These are phyloP conservation scores for Galendromus occidentalis DNA, from an alignment of 1,140 invertebrate genomes.

Conservation along the genomic window DNA sequence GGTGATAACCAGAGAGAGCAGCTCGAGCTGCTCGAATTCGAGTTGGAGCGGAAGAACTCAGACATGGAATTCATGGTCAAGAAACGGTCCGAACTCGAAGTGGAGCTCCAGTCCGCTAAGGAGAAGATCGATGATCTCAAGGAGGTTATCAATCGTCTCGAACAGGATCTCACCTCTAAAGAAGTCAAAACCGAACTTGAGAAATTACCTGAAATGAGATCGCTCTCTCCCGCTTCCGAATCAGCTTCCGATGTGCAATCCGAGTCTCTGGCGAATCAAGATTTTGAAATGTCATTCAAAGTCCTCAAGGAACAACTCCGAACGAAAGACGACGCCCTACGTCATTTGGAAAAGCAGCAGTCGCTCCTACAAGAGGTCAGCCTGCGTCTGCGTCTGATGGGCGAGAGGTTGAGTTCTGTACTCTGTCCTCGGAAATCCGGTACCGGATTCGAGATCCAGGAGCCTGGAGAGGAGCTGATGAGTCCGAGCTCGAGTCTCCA, in stretches of 20 bases:
- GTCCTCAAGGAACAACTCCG: slow-evolving; percentile 8
- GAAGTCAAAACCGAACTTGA: neutral
- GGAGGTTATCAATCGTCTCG: neutral
- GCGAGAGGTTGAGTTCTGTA: neutral
- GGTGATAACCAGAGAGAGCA: neutral
- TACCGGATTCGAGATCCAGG: neutral
- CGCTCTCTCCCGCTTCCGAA: slow-evolving; percentile 8
- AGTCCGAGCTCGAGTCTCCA: neutral
- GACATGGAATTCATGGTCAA: neutral
- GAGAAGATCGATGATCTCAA: slow-evolving; percentile 3
- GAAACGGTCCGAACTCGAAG: neutral
- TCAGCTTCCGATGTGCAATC: neutral
- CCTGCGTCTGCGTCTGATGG: neutral
- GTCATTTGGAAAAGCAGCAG: slow-evolving; percentile 1
- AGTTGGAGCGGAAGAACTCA: neutral
- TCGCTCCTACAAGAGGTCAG: neutral
- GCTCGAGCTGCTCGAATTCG: neutral
- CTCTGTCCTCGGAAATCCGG: neutral
- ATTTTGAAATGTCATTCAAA: neutral
- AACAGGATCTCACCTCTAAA: neutral
- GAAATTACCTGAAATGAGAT: neutral
- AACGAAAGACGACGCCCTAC: neutral
- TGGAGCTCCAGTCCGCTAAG: neutral
- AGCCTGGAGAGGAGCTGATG: slow-evolving; percentile 2
- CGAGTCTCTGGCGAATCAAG: neutral